These are phyloP conservation scores for Corythornis madagascariensis DNA, from an alignment of 2,113 vertebrate genomes.

Conservation along the genomic window DNA sequence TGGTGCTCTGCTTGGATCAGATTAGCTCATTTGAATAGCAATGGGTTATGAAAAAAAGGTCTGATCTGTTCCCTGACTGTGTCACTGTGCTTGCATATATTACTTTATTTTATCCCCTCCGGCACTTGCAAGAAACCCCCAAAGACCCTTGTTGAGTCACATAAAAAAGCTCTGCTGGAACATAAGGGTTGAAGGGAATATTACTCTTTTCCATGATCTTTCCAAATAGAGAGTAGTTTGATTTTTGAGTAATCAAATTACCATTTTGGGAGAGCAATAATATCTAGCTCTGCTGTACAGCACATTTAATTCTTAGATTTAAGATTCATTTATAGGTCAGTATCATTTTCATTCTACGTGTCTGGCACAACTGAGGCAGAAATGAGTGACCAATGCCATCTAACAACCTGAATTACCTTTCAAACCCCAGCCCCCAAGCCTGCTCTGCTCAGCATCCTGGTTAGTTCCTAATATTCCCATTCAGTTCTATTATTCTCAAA, in stretches of 20 bases:
- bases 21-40: slow-evolving; percentile 69
- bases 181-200: slow-evolving; percentile 41
- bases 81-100: slow-evolving; percentile 30
- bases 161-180: slow-evolving; percentile 38
- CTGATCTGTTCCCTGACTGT: slow-evolving; percentile 39
- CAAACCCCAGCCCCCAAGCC: neutral
- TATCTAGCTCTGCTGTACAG: neutral
- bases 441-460: neutral
- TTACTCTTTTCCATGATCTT: neutral
- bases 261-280: neutral
- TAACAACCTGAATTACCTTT: neutral
- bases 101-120: slow-evolving; percentile 39
- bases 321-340: neutral
- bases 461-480: neutral
- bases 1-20: slow-evolving; percentile 43
- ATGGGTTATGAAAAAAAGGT: slow-evolving; percentile 4
- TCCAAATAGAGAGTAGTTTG: neutral
- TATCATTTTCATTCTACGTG: neutral
- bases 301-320: neutral
- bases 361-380: neutral
- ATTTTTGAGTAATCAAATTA: slow-evolving; percentile 15
- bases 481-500: neutral
- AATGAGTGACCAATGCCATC: neutral
- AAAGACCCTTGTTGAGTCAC: slow-evolving; percentile 42
- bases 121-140: slow-evolving; percentile 36